Base-by-base conservation (phyloP, 2,113 vertebrate genomes). In the Psittacus erithacus region DNA sequence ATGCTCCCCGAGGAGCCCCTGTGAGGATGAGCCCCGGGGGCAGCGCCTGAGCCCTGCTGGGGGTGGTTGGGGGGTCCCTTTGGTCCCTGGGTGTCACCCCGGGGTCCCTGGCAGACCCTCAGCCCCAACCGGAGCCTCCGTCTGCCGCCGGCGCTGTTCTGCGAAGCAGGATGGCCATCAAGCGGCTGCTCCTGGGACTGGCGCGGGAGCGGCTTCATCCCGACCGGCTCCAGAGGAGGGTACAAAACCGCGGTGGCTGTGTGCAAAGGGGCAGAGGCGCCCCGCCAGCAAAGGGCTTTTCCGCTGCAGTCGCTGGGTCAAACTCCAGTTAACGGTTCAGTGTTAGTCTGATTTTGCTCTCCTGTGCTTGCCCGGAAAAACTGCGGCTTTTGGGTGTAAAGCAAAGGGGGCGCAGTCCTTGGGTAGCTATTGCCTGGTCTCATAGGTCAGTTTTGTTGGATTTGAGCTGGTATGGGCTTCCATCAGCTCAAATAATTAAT, bases 161-260 rank as follows among this genome's bases (percentile, higher is more conserved):
- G 74, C 22, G 71, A 82, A 76, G 90, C 90, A 85, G 47, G 57
- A 19, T 47, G 70, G 96, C 88, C 95, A 85, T 85, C 96, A 60
- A 90, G 95, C 80, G 95, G 92, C 63, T 80, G 63, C 0, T 65
- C 10, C 63, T 57, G 85, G 90, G 19, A 90, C 74, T 90, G 59
- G 52, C 70, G 53, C 19, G 25, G 65, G 28, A 85, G 33, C 2
- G 19, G 23, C 55, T 74, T 8, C 8, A 35, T 27, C 13, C 20
- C 20, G 8, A 5, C 2, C 38, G 46, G 31, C 24, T 78, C 4
- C 52, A 23, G 41, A 6, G 53, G 33, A 57, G 7, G 24, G 2
- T 5, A 59, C 2, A 17, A 55, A 57, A 57, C 38, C 35, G 38
- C 29, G 4, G 10, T 7, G 12, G 15, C 25, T 46, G 0, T 31